Conservation (phyloP, 2,888 invertebrate genomes). For the Amblyteles armatorius region DNA sequence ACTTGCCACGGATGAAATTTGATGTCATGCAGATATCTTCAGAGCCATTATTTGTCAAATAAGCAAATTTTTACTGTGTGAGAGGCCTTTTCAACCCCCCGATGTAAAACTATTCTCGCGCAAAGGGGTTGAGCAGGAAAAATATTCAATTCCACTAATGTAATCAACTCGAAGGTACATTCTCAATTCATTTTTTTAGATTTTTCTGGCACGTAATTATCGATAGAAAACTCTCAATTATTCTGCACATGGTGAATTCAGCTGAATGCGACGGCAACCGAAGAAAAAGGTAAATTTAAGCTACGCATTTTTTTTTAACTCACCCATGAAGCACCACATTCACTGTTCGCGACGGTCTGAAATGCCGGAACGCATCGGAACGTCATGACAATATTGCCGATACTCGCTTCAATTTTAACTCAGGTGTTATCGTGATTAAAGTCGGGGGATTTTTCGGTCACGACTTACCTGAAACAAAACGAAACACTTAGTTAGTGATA, state of each 20-base stretch:
- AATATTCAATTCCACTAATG: background rate
- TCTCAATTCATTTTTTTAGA: background rate
- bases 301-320: slow-evolving; percentile 81
- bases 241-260: background rate
- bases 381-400: slow-evolving; percentile 86
- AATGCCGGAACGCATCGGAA: slow-evolving; percentile 89
- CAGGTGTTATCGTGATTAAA: slow-evolving; percentile 72
- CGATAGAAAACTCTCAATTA: background rate
- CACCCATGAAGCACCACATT: slow-evolving; percentile 89
- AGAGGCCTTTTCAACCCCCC: background rate
- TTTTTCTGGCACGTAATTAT: background rate
- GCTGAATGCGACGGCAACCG: background rate
- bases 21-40: no score
- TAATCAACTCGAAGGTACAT: background rate
- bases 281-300: slow-evolving; percentile 10
- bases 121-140: background rate
- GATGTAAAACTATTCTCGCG: background rate
- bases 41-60: background rate
- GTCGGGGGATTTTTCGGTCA: slow-evolving; percentile 84
- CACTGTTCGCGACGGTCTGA: slow-evolving; percentile 87
- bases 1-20: no score
- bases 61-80: background rate
- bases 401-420: slow-evolving; percentile 73
- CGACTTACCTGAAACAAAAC: slow-evolving; percentile 89
- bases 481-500: slow-evolving; percentile 88